Conservation (phyloP, 2,888 invertebrate species). For the Gari tellinella region DNA sequence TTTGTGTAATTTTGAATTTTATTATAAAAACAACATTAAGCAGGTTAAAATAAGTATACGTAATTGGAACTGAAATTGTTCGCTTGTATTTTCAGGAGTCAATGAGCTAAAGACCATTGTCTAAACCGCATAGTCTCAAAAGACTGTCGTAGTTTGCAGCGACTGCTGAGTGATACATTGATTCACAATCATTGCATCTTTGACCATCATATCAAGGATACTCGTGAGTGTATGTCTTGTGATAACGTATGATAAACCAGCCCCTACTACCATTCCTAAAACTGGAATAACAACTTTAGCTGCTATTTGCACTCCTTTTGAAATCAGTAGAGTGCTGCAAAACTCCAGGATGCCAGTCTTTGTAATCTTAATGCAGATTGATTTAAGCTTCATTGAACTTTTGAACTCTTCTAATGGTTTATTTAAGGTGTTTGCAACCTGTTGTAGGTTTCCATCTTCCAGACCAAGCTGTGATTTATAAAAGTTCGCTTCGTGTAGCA, state of each 20-base stretch:
- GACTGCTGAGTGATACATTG: neutral
- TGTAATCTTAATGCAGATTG: too few species aligned
- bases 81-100: too few species aligned
- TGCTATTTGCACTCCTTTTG: neutral
- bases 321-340: neutral
- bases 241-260: neutral
- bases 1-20: too few species aligned
- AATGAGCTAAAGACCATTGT: too few species aligned
- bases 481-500: constrained; percentile 13
- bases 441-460: neutral
- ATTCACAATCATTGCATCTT: neutral
- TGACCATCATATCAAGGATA: constrained; percentile 1
- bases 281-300: neutral
- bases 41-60: too few species aligned
- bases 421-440: too few species aligned
- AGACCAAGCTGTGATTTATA: constrained; percentile 29
- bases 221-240: neutral
- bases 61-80: too few species aligned
- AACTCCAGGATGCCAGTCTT: too few species aligned
- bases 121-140: too few species aligned
- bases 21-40: too few species aligned
- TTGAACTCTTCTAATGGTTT: too few species aligned
- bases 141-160: neutral
- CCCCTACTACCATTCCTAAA: neutral
- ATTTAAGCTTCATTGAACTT: too few species aligned